Evolutionary conservation across 2,797 vertebrate genomes (phyloP).

Genomic region (Bradypodion pumilum): DNA sequence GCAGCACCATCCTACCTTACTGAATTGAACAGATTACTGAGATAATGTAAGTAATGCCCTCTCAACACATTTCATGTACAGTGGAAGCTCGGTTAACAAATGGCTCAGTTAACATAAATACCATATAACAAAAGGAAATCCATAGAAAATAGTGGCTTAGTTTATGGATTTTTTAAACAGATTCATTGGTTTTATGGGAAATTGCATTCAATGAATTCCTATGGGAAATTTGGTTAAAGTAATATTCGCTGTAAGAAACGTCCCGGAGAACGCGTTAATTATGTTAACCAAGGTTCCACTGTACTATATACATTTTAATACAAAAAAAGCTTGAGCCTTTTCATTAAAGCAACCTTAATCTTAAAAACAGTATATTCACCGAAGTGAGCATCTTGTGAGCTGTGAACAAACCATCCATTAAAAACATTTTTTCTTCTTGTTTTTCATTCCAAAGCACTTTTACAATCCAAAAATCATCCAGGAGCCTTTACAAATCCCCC

Average conservation of each 20-base stretch:
- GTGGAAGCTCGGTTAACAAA: no score
- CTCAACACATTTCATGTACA: no score
- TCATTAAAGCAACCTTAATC: slow-evolving; percentile 7
- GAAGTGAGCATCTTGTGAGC: background rate
- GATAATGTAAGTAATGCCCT: background rate
- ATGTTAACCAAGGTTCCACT: no score
- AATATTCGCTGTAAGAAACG: no score
- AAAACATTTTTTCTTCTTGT: background rate
- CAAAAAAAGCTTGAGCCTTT: slow-evolving; percentile 26
- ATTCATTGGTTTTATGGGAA: no score
- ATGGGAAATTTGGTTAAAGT: no score
- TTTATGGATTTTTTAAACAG: no score
- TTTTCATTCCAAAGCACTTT: slow-evolving; percentile 20
- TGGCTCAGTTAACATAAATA: no score
- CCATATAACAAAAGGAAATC: no score
- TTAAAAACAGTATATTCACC: background rate
- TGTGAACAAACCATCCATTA: slow-evolving; percentile 19
- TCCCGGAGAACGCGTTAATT: no score
- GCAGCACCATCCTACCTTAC: background rate
- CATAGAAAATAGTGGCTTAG: no score
- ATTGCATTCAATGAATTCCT: no score
- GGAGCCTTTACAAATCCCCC: slow-evolving; percentile 27
- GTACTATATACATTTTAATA: background rate
- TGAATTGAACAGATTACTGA: background rate
- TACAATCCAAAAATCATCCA: slow-evolving; percentile 26